Conservation (phyloP, 30 jellyfish, hydroid and myxozoan species). For the Euphysa ruthae region DNA sequence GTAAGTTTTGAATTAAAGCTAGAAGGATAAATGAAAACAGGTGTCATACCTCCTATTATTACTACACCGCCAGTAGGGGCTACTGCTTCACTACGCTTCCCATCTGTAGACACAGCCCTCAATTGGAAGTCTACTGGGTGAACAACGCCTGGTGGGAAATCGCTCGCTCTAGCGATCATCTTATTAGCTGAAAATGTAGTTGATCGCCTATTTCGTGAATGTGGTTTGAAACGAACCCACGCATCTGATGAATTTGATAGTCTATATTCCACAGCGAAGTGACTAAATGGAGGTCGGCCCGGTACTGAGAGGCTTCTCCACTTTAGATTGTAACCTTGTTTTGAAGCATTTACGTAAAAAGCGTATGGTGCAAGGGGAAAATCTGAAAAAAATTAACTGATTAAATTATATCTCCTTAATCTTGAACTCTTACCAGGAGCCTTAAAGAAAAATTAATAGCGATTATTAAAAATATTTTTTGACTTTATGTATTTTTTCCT, state of each 20-base stretch:
- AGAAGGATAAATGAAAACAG: too few species aligned
- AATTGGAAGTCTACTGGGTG: slow-evolving; percentile 24
- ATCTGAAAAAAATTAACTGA: slow-evolving; percentile 6
- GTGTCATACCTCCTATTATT: slow-evolving; percentile 9
- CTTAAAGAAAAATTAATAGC: too few species aligned
- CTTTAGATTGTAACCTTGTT: slow-evolving; percentile 42
- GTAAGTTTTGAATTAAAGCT: too few species aligned
- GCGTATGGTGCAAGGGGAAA: slow-evolving; percentile 75
- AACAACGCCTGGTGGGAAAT: not conserved
- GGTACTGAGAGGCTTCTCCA: slow-evolving; percentile 70
- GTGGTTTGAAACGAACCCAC: slow-evolving; percentile 13
- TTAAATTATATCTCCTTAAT: too few species aligned
- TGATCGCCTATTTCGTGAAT: slow-evolving; percentile 19
- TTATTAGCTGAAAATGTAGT: not conserved
- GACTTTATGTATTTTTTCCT: too few species aligned
- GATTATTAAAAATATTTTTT: too few species aligned
- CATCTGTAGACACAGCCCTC: slow-evolving; percentile 7
- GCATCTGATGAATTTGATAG: not conserved
- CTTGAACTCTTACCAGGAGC: too few species aligned
- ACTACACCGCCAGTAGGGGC: slow-evolving; percentile 24
- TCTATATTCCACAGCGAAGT: slow-evolving; percentile 29
- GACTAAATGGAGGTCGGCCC: slow-evolving; percentile 66
- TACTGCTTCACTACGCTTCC: slow-evolving; percentile 1
- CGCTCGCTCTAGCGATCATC: not conserved
- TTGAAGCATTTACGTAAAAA: slow-evolving; percentile 42